Conservation (phyloP, 2,113 vertebrate species). For the Ahaetulla prasina region DNA sequence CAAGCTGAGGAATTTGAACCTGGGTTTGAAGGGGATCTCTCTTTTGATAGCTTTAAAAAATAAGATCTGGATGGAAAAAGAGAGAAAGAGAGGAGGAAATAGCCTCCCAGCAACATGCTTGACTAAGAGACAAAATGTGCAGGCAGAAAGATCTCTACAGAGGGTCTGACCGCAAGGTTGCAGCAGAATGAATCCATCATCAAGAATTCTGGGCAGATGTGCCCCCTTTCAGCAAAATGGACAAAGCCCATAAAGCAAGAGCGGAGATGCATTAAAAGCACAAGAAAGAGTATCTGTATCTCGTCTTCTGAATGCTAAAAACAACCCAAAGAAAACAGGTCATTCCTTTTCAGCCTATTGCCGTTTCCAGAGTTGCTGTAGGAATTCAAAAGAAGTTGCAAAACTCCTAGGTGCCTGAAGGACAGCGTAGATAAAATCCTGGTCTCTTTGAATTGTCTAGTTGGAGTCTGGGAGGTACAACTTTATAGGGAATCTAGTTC, state of each 20-base stretch:
- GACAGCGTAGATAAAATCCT: not conserved
- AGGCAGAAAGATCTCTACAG: not conserved
- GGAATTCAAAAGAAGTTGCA: not conserved
- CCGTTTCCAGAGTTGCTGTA: not conserved
- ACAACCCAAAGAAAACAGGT: not conserved
- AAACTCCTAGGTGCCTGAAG: not conserved
- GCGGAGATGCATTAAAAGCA: not conserved
- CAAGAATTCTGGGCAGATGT: conserved; percentile 10
- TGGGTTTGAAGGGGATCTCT: not conserved
- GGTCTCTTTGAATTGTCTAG: not conserved
- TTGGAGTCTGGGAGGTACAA: not conserved
- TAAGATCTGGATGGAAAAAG: not conserved
- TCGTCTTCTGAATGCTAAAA: not conserved
- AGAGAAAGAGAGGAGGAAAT: not conserved
- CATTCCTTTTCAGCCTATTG: not conserved
- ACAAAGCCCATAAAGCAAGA: not conserved
- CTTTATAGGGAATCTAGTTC: not conserved
- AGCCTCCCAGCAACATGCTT: not conserved
- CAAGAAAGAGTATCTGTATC: not conserved
- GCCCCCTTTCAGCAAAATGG: conserved; percentile 8
- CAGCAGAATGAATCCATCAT: not conserved
- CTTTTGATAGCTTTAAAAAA: conserved; percentile 3
- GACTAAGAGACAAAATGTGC: not conserved
- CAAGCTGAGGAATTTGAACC: not conserved
- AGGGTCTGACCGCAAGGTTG: not conserved